Conservation (phyloP, 2,797 vertebrate species). For the Aldrovandia affinis region DNA sequence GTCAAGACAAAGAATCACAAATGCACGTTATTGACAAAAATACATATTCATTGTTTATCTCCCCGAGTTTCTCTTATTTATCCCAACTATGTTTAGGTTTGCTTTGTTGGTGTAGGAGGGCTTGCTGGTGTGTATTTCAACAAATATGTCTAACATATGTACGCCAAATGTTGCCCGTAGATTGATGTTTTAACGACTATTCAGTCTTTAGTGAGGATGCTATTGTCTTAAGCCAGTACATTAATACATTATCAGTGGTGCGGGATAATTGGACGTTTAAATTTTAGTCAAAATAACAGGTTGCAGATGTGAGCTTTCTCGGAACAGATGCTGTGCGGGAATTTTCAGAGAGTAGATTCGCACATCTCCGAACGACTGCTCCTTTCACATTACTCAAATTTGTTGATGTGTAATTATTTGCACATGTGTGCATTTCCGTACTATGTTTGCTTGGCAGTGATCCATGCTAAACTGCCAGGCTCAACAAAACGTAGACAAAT, state of each 20-base stretch:
- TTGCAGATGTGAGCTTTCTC: background rate
- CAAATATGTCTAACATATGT: background rate
- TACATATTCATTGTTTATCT: background rate
- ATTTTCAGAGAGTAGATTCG: background rate
- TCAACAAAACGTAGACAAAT: background rate
- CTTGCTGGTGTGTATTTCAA: conserved; percentile 3
- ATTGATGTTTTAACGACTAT: background rate
- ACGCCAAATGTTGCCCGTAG: background rate
- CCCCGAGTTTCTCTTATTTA: background rate
- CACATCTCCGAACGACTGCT: conserved; percentile 1
- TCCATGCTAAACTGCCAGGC: conserved; percentile 55
- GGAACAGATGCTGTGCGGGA: background rate
- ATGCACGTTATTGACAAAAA: background rate
- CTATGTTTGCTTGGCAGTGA: conserved; percentile 59
- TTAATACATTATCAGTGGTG: conserved; percentile 20
- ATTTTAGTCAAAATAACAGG: conserved; percentile 9
- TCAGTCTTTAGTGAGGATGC: background rate
- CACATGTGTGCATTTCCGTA: conserved; percentile 54
- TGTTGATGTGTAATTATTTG: conserved; percentile 47
- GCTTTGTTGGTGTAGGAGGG: conserved; percentile 11
- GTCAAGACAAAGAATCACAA: background rate
- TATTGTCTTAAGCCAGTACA: conserved; percentile 1
- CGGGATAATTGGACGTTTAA: background rate
- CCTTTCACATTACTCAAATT: conserved; percentile 6
- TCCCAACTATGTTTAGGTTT: background rate